These are phyloP conservation scores for Scaptomyza hsui DNA, from an alignment of 1,140 invertebrate genomes.

Conservation along the genomic window DNA sequence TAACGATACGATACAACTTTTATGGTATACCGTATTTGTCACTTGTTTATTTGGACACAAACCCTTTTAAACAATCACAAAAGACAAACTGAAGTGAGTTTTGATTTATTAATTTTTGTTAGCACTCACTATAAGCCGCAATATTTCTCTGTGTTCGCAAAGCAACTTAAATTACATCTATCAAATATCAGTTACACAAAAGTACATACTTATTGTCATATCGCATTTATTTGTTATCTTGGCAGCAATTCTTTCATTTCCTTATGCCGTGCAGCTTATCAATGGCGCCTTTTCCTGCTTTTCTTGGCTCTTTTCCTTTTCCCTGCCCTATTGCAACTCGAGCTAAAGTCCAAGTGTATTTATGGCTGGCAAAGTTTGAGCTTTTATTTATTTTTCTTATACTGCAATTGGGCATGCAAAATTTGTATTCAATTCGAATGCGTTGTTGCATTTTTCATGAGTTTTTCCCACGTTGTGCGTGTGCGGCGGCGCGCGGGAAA, in stretches of 20 bases:
- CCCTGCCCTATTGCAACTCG: constrained; percentile 24
- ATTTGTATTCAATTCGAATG: constrained; percentile 37
- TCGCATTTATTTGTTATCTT: neutral
- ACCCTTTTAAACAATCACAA: no score
- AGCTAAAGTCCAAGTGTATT: constrained; percentile 13
- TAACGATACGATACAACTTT: no score
- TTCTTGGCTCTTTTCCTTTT: no score
- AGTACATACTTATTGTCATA: neutral
- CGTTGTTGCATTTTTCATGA: constrained; percentile 53
- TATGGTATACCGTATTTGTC: no score
- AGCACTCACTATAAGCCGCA: no score
- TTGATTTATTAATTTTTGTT: no score
- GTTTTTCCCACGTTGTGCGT: constrained; percentile 80
- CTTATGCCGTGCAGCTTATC: constrained; percentile 47
- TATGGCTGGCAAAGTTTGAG: neutral
- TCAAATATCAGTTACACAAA: neutral
- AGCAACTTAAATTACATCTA: constrained; percentile 1
- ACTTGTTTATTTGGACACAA: no score
- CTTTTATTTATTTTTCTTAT: constrained; percentile 29
- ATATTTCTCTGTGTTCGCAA: neutral
- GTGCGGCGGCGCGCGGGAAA: constrained; percentile 67
- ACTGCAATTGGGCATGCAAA: constrained; percentile 51
- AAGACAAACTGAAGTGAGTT: no score
- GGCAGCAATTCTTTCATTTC: constrained; percentile 30
- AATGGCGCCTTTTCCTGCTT: constrained; percentile 17